phyloP scores from a whole-genome alignment of 1,140 invertebrate species.

The Microplitis mediator region DNA sequence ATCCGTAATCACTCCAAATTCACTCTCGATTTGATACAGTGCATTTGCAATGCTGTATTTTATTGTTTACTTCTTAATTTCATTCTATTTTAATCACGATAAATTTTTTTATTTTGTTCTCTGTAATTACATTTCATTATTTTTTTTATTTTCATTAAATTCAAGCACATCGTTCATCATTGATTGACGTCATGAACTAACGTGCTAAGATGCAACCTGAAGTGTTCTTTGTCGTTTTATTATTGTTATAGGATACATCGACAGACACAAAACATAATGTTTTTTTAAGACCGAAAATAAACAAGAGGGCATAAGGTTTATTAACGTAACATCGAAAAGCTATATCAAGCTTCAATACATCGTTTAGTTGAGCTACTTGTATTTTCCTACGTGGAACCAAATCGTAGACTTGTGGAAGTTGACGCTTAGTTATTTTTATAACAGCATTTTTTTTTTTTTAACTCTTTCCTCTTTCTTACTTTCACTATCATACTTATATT shows the following conservation, averaged over 20 bases:
- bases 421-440: slow-evolving; percentile 10
- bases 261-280: not conserved
- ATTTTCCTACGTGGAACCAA: not conserved
- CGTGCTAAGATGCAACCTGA: not conserved
- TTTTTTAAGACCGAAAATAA: slow-evolving; percentile 5
- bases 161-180: not conserved
- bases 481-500: not conserved
- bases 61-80: not conserved
- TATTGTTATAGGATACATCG: not conserved
- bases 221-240: not conserved
- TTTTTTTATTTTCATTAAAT: not conserved
- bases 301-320: slow-evolving; percentile 11
- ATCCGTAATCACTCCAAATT: too few relatives aligned
- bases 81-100: not conserved
- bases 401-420: slow-evolving; percentile 8
- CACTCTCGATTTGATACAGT: too few relatives aligned
- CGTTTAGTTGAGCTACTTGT: not conserved
- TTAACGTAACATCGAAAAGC: slow-evolving; percentile 8
- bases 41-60: too few relatives aligned
- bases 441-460: not conserved
- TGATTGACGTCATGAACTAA: slow-evolving; percentile 8
- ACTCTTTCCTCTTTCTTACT: not conserved
- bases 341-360: not conserved
- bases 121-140: not conserved
- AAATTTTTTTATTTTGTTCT: not conserved